Conservation (phyloP, 2,797 vertebrate genomes). For the Chelon labrosus region DNA sequence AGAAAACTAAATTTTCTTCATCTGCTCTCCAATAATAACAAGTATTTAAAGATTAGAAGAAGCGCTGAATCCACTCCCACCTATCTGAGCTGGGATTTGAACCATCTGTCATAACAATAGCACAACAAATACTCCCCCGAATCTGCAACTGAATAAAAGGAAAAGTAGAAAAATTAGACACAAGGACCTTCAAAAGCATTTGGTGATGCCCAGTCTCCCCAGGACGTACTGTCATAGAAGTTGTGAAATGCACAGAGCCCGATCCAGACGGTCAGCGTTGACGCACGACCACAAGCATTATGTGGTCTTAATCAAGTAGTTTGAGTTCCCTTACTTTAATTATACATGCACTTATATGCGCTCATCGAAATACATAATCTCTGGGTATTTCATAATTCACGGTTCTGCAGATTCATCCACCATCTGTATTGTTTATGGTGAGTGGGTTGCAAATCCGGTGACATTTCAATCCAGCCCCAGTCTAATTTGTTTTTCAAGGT, state of each 20-base stretch:
- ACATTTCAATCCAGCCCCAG: slow-evolving; percentile 1
- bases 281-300: not conserved
- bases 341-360: not conserved
- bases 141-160: not conserved
- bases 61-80: slow-evolving; percentile 24
- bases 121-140: slow-evolving; percentile 1
- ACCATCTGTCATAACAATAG: slow-evolving; percentile 29
- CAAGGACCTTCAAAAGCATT: not conserved
- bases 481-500: slow-evolving; percentile 5
- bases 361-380: not conserved
- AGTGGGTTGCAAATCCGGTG: slow-evolving; percentile 1
- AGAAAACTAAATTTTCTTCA: slow-evolving; percentile 1
- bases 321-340: not conserved
- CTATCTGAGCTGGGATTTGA: slow-evolving; percentile 9
- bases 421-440: not conserved
- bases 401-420: not conserved
- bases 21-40: not conserved
- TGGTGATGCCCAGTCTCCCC: not conserved
- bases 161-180: not conserved
- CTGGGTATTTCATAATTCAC: not conserved
- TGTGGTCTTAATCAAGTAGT: not conserved
- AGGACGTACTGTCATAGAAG: not conserved
- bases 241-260: not conserved
- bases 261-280: not conserved
- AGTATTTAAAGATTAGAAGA: slow-evolving; percentile 15